Percentiles rank a stretch among this genome's conserved stretches.
These are phyloP conservation scores for Plutomurus gul DNA, from an alignment of 1,140 invertebrate species.

Conservation along the genomic window DNA sequence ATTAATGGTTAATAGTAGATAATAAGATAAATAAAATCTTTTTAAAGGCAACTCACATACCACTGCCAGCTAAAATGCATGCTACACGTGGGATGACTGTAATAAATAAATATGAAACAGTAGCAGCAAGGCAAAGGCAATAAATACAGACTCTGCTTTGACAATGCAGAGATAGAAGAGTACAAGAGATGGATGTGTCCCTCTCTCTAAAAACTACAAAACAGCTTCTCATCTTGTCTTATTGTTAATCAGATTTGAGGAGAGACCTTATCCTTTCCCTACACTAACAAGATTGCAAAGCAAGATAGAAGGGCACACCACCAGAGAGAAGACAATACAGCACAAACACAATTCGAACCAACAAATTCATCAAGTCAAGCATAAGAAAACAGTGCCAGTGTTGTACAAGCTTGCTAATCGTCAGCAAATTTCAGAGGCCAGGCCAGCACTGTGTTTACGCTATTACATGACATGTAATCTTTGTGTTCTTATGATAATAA, in stretches of 20 bases:
- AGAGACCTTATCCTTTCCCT: neutral
- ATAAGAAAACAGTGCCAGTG: slow-evolving; percentile 10
- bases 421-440: slow-evolving; percentile 3
- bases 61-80: too few relatives aligned
- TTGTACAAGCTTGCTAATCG: neutral
- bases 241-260: neutral
- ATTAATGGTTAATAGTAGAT: too few relatives aligned
- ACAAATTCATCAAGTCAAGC: neutral
- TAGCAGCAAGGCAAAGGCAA: too few relatives aligned
- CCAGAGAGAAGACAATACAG: neutral
- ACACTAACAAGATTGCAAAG: slow-evolving; percentile 5
- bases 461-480: too few relatives aligned
- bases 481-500: too few relatives aligned
- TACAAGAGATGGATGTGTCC: neutral
- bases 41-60: too few relatives aligned
- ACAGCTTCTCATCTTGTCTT: neutral
- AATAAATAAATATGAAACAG: too few relatives aligned
- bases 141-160: too few relatives aligned
- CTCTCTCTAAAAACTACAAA: neutral
- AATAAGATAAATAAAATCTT: too few relatives aligned
- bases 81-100: too few relatives aligned
- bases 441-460: too few relatives aligned
- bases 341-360: neutral
- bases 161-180: neutral
- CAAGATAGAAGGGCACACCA: neutral